Evolutionary conservation across 2,113 vertebrate species (phyloP), one percentile per base, ranked within the genome.

Genomic region (Alces alces): DNA sequence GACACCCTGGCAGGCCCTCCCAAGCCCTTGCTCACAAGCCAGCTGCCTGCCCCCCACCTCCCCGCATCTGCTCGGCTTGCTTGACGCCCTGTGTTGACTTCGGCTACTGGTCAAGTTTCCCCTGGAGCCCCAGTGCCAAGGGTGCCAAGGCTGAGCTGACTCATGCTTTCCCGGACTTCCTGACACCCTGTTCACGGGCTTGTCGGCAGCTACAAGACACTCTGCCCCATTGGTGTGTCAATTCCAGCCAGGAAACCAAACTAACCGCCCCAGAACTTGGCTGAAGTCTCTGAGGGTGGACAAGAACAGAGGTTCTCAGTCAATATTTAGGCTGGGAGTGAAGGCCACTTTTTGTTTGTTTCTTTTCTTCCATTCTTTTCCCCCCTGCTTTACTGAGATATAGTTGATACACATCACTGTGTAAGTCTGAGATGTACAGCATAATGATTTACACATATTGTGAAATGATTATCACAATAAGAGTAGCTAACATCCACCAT

Each of bases 231-330:
- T 0, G 5, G 60, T 47, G 61, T 97, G 16, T 57, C 97, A 95
- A 89, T 90, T 86, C 96, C 90, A 95, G 87, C 64, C 97, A 92
- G 91, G 92, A 96, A 97, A 95, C 94, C 89, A 87, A 52, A 52
- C 11, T 30, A 86, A 79, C 92, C 30, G 47, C 39, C 89, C 88
- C 86, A 89, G 86, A 91, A 61, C 25, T 36, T 45, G 90, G 92
- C 97, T 17, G 73, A 55, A 58, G 61, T 36, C 86, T 73, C 90
- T 2, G 52, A 43, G 50, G 61, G 39, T 3, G 50, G 6, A 43
- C 0, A 5, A 70, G 89, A 89, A 54, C 57, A 92, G 64, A 96
- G 55, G 61, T 50, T 9, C 33, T 36, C 85, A 21, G 47, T 43
- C 36, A 36, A 4, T 70, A 21, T 12, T 52, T 50, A 54, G 54